phyloP scores from a whole-genome alignment of 1,140 invertebrate species.

The Drosophila funebris region DNA sequence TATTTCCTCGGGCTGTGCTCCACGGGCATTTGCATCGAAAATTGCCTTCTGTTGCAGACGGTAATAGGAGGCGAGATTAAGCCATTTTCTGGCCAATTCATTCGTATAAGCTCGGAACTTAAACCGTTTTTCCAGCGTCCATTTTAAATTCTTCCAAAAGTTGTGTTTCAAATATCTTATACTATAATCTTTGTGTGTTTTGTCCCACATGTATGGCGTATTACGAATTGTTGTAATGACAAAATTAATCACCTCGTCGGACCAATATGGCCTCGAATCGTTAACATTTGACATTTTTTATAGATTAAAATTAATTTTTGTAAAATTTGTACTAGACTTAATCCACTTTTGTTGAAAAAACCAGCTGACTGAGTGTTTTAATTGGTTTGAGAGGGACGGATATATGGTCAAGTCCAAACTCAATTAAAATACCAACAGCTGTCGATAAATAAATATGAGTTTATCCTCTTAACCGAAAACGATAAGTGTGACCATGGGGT shows the following conservation, averaged over 20 bases:
- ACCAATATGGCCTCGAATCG: slow-evolving; percentile 37
- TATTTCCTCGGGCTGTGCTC: slow-evolving; percentile 35
- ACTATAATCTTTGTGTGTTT: slow-evolving; percentile 37
- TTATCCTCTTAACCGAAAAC: not conserved
- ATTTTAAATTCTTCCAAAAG: slow-evolving; percentile 43
- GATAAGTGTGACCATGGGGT: slow-evolving; percentile 5
- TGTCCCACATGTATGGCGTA: slow-evolving; percentile 44
- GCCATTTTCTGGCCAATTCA: slow-evolving; percentile 36
- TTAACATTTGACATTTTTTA: slow-evolving; percentile 19
- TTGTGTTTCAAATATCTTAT: slow-evolving; percentile 39
- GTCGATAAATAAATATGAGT: slow-evolving; percentile 16
- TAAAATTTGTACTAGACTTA: slow-evolving; percentile 1
- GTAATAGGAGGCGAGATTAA: slow-evolving; percentile 33
- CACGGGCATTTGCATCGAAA: slow-evolving; percentile 30
- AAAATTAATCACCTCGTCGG: slow-evolving; percentile 34
- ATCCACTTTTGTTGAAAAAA: slow-evolving; percentile 33
- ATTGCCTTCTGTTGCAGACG: slow-evolving; percentile 39
- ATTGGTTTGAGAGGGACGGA: slow-evolving; percentile 19
- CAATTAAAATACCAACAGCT: slow-evolving; percentile 34
- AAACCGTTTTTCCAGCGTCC: slow-evolving; percentile 33
- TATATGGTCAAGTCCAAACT: slow-evolving; percentile 3
- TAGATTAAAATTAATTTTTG: not conserved
- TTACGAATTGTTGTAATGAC: slow-evolving; percentile 37
- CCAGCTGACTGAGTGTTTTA: slow-evolving; percentile 25
- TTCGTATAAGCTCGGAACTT: slow-evolving; percentile 41